Conservation (phyloP, 2,113 vertebrate species). For the Rostratula benghalensis region DNA sequence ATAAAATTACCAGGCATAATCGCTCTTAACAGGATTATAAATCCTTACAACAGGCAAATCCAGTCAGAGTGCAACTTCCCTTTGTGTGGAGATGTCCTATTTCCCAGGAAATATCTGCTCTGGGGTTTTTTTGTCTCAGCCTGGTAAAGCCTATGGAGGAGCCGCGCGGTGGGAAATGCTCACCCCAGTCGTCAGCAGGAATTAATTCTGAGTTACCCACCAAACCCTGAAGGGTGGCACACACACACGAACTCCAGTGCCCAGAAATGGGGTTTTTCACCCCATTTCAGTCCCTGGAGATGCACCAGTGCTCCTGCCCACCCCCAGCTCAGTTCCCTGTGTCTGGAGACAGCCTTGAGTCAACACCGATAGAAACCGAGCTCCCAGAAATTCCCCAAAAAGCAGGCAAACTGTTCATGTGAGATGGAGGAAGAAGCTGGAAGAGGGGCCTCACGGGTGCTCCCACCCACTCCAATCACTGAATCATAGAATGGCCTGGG, state of each 20-base stretch:
- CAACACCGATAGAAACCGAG: accelerated
- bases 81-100: not conserved
- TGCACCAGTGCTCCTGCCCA: not conserved
- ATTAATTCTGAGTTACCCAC: not conserved
- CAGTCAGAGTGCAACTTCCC: not conserved
- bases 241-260: not conserved
- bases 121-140: not conserved
- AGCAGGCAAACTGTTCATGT: accelerated
- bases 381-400: too few relatives aligned
- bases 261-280: not conserved
- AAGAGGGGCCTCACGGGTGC: not conserved
- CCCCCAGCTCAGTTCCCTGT: not conserved
- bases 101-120: not conserved
- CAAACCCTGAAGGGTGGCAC: not conserved
- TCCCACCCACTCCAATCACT: not conserved
- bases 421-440: not conserved
- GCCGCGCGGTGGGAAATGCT: not conserved
- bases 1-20: not conserved
- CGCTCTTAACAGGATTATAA: not conserved
- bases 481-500: too few relatives aligned
- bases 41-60: not conserved
- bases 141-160: accelerated
- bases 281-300: not conserved
- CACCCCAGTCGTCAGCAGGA: not conserved
- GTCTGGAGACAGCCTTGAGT: not conserved